Conservation (phyloP, 2,888 invertebrate species). For the Mythimna albipuncta region DNA sequence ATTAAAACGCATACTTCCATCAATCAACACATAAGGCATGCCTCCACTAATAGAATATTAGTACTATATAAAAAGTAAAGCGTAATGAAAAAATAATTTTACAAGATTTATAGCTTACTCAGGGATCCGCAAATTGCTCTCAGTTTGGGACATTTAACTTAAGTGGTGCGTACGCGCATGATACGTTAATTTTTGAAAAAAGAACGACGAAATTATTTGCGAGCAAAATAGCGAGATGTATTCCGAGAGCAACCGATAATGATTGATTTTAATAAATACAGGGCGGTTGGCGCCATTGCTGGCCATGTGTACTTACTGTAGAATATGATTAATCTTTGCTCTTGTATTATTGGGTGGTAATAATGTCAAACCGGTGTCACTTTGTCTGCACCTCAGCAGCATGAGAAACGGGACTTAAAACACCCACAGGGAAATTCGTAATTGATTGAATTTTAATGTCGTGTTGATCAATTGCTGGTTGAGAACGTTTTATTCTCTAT, state of each 20-base stretch:
- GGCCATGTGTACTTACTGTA: slow-evolving; percentile 46
- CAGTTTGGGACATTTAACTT: slow-evolving; percentile 89
- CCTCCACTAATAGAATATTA: slow-evolving; percentile 84
- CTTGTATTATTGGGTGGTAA: slow-evolving; percentile 52
- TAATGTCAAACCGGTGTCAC: slow-evolving; percentile 54
- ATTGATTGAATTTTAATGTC: slow-evolving; percentile 50
- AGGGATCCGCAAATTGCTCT: slow-evolving; percentile 85
- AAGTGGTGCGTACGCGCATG: slow-evolving; percentile 84
- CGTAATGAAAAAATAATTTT: slow-evolving; percentile 89
- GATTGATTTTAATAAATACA: slow-evolving; percentile 81
- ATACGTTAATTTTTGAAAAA: slow-evolving; percentile 78
- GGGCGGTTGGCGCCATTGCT: slow-evolving; percentile 66
- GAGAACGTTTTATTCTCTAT: slow-evolving; percentile 2
- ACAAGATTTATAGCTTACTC: slow-evolving; percentile 90
- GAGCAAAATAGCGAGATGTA: slow-evolving; percentile 74
- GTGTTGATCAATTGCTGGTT: not conserved
- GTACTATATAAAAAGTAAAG: slow-evolving; percentile 70
- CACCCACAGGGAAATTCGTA: slow-evolving; percentile 9
- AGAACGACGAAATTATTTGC: slow-evolving; percentile 72
- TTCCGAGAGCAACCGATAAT: slow-evolving; percentile 71
- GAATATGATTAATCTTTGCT: slow-evolving; percentile 54
- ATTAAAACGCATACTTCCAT: slow-evolving; percentile 56
- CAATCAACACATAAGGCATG: slow-evolving; percentile 65
- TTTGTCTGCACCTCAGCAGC: slow-evolving; percentile 48
- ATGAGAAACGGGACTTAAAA: slow-evolving; percentile 18